Base-by-base conservation (phyloP, 2,113 vertebrate species). In the Hylia prasina region DNA sequence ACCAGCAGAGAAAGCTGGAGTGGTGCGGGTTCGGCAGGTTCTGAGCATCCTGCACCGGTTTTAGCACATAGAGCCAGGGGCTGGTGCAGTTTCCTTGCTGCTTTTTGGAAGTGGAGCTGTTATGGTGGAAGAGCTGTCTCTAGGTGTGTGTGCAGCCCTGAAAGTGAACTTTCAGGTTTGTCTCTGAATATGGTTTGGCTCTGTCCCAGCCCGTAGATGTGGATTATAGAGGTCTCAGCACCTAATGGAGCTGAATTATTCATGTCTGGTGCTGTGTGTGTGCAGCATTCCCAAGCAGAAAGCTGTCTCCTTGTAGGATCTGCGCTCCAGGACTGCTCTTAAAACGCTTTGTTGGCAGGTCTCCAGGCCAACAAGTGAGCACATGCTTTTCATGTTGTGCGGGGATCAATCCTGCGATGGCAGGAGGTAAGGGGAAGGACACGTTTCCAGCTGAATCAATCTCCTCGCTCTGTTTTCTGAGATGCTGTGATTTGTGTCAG, bases 211-310 rank as follows among this genome's bases (percentile, higher is more conserved):
- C 61, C 1, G 1, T 79, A 90, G 93, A 92, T 95, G 87, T 33
- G 44, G 75, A 94, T 90, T 89, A 94, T 95, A 88, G 87, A 97
- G 96, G 91, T 96, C 92, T 96, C 33, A 22, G 69, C 91, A 96
- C 81, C 93, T 97, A 97, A 95, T 96, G 86, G 97, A 90, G 90
- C 87, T 98, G 92, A 97, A 96, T 97, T 97, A 97, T 97, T 97
- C 91, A 96, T 97, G 94, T 96, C 95, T 95, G 92, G 71, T 94
- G 51, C 94, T 72, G 53, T 85, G 78, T 96, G 95, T 86, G 90
- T 20, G 70, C 92, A 90, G 96, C 91, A 92, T 97, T 97, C 95
- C 94, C 92, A 84, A 92, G 91, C 87, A 89, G 94, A 82, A 89
- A 94, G 88, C 77, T 92, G 84, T 93, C 96, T 93, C 92, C 91